phyloP scores from a whole-genome alignment of 2,113 vertebrate genomes.

The Trinectes maculatus region DNA sequence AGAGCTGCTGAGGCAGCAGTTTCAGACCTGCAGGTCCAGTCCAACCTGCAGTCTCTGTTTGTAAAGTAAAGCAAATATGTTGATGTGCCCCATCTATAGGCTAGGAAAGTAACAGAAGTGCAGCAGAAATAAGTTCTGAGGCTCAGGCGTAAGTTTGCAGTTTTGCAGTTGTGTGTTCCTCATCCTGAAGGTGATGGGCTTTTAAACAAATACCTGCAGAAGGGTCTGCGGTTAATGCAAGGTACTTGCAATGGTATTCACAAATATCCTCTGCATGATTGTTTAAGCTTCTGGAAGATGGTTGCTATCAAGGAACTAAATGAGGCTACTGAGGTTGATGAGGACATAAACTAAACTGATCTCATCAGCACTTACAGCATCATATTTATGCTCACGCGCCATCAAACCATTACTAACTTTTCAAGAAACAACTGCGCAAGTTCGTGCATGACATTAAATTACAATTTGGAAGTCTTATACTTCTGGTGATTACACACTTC shows the following conservation, averaged over 20 bases:
- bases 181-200: not conserved
- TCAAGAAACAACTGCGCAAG: not conserved
- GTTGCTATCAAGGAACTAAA: no score
- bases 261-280: no score
- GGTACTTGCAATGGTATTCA: no score
- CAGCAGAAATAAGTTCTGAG: not conserved
- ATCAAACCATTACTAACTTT: not conserved
- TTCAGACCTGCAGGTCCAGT: slow-evolving; percentile 9
- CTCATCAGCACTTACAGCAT: not conserved
- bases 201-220: not conserved
- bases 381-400: not conserved
- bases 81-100: not conserved
- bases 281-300: no score
- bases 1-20: slow-evolving; percentile 31
- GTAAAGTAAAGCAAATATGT: slow-evolving; percentile 5
- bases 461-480: not conserved
- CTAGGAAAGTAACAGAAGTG: not conserved
- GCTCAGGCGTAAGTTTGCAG: not conserved
- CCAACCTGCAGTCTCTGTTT: slow-evolving; percentile 13
- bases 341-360: no score
- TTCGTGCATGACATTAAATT: not conserved
- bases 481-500: not conserved
- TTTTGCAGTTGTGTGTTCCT: not conserved
- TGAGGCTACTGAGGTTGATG: no score
- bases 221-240: no score